Evolutionary conservation across 2,797 vertebrate species (phyloP).

Genomic region (Notolepis coatsorum): DNA sequence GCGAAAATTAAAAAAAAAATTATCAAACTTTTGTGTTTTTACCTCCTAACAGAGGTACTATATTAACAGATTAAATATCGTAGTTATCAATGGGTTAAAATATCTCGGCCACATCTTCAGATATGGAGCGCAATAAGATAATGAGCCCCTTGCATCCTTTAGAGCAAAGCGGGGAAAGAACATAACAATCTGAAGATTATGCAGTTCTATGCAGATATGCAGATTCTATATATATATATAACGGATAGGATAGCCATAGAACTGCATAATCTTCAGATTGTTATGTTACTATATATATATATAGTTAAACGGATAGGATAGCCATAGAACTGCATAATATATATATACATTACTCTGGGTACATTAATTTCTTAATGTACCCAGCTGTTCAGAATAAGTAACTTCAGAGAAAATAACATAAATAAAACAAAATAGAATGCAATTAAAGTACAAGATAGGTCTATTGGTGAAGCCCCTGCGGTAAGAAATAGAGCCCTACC

Average conservation of each 20-base stretch:
- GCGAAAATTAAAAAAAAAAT: too few relatives aligned
- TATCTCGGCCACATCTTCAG: conserved; percentile 1
- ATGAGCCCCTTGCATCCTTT: neutral
- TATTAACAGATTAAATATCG: too few relatives aligned
- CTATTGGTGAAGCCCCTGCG: too few relatives aligned
- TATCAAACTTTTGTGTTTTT: too few relatives aligned
- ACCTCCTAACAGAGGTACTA: too few relatives aligned
- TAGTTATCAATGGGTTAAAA: too few relatives aligned
- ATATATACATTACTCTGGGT: too few relatives aligned
- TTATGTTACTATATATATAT: neutral
- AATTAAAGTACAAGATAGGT: neutral
- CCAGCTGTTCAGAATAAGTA: too few relatives aligned
- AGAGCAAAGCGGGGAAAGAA: neutral
- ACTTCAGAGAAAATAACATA: neutral
- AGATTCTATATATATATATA: too few relatives aligned
- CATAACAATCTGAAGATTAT: neutral
- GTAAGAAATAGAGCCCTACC: conserved; percentile 31
- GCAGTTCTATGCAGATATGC: neutral
- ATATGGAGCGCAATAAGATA: neutral
- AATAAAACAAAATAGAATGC: neutral
- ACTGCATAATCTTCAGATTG: neutral
- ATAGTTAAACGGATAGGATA: neutral
- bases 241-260: too few relatives aligned
- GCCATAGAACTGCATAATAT: neutral
- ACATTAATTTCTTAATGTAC: too few relatives aligned